A percentile compares a stretch with the other conserved stretches of the same genome.
Conservation (phyloP, 1,140 invertebrate species). For the Rhizoglyphus robini region DNA sequence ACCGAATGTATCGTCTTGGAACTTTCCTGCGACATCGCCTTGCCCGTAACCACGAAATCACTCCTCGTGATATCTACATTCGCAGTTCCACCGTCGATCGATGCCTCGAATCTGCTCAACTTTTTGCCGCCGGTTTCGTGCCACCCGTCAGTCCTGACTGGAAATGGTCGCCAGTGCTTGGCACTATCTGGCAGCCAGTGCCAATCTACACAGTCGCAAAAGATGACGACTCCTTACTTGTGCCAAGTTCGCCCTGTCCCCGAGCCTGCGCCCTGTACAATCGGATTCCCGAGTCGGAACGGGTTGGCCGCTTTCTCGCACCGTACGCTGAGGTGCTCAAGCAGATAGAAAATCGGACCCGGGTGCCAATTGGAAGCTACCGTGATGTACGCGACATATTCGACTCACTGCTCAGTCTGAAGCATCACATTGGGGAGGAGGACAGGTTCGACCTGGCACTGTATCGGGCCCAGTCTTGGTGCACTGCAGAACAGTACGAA, state of each 20-base stretch:
- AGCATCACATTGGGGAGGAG: neutral
- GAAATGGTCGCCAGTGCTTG: constrained; percentile 4
- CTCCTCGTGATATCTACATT: constrained; percentile 17
- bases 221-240: neutral
- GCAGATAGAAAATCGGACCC: neutral
- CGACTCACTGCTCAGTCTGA: constrained; percentile 3
- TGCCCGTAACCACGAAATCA: neutral
- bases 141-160: constrained; percentile 3
- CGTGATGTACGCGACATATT: neutral
- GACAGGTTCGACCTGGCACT: neutral
- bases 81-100: constrained; percentile 15
- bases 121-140: constrained; percentile 14
- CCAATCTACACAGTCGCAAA: constrained; percentile 12
- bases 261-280: neutral
- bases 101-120: constrained; percentile 10
- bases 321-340: neutral
- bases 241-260: neutral
- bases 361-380: neutral
- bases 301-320: neutral
- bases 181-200: constrained; percentile 19
- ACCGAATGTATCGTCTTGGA: constrained; percentile 22
- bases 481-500: neutral
- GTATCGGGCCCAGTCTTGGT: constrained; percentile 4
- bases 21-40: constrained; percentile 14
- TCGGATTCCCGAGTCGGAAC: neutral